phyloP scores from a whole-genome alignment of 1,140 invertebrate genomes.

The Brachionus calyciflorus region DNA sequence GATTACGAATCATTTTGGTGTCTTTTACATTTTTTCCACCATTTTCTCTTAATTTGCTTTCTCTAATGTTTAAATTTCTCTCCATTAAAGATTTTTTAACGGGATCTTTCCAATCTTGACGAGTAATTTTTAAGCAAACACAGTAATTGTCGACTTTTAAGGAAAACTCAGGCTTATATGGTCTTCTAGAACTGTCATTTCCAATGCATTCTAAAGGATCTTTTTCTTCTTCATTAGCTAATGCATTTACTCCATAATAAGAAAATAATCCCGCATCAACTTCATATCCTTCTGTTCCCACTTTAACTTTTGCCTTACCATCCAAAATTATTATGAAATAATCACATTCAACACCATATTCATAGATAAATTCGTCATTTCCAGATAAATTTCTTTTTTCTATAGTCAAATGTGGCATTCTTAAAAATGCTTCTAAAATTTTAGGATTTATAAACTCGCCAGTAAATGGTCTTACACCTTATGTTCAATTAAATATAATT shows the following conservation, averaged over 20 bases:
- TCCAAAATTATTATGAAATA: constrained; percentile 46
- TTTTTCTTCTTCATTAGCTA: constrained; percentile 36
- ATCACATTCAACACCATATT: constrained; percentile 30
- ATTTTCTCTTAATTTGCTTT: background rate
- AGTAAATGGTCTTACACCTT: constrained; percentile 41
- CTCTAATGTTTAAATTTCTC: background rate
- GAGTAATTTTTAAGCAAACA: constrained; percentile 28
- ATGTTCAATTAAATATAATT: constrained; percentile 6
- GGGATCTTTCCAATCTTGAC: constrained; percentile 30
- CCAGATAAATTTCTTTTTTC: constrained; percentile 43
- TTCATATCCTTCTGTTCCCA: constrained; percentile 25
- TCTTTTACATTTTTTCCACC: background rate
- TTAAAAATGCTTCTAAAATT: constrained; percentile 11
- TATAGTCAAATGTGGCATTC: background rate
- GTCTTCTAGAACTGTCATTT: background rate
- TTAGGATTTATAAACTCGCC: constrained; percentile 8
- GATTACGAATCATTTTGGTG: too few relatives aligned
- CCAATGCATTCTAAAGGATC: constrained; percentile 39
- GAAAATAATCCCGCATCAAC: constrained; percentile 40
- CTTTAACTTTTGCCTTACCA: constrained; percentile 16
- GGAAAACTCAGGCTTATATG: constrained; percentile 43
- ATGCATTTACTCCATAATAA: constrained; percentile 45
- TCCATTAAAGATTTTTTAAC: constrained; percentile 40
- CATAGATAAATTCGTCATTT: constrained; percentile 24
- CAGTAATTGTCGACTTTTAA: constrained; percentile 32